Conservation (phyloP, 2,797 vertebrate species). For the Siniperca scherzeri region DNA sequence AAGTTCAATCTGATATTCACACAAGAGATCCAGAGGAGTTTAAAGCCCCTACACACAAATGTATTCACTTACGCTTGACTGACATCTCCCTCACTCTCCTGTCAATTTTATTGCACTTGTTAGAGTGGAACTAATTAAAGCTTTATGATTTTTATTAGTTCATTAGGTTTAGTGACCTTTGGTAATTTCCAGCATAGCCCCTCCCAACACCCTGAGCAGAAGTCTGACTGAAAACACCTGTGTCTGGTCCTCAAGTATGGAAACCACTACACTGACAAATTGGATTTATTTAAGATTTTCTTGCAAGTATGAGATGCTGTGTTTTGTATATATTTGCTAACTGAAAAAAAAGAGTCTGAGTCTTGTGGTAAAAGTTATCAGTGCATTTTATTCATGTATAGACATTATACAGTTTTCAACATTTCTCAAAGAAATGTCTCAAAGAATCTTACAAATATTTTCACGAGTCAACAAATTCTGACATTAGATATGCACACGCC, state of each 20-base stretch:
- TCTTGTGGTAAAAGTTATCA: not conserved
- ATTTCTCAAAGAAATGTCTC: not conserved
- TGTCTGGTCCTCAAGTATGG: not conserved
- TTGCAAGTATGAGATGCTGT: not conserved
- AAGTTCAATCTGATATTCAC: too few species aligned
- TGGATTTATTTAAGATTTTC: not conserved
- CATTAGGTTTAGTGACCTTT: not conserved
- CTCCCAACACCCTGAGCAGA: not conserved
- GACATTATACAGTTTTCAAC: not conserved
- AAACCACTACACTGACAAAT: not conserved
- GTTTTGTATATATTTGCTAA: not conserved
- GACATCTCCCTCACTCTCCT: too few species aligned
- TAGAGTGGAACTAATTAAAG: not conserved
- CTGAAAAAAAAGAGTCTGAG: not conserved
- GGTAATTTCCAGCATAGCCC: not conserved
- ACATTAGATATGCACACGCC: not conserved
- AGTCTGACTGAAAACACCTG: not conserved
- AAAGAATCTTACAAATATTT: not conserved
- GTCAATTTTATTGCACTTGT: too few species aligned
- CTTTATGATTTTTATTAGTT: not conserved
- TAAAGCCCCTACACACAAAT: not conserved
- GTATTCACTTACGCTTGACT: too few species aligned
- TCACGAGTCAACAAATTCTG: not conserved
- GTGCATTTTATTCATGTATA: constrained; percentile 28
- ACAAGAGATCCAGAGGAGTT: not conserved